Evolutionary conservation across 1,140 invertebrate genomes (phyloP), one percentile per base, ranked within the genome.

Genomic region (Eupeodes corollae): DNA sequence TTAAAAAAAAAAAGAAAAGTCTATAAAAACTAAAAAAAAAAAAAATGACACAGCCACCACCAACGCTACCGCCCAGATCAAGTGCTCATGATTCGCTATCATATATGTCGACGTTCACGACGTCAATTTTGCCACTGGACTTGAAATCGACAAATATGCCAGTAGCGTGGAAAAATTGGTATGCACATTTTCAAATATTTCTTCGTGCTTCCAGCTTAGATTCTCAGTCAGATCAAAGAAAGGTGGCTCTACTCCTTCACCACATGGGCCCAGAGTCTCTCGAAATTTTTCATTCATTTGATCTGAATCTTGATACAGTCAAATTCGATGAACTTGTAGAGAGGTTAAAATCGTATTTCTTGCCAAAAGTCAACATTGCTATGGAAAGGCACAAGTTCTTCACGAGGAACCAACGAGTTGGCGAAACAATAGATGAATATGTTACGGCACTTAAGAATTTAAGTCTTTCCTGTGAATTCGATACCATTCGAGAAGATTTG

Each of bases 331-430:
- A 39, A 10, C 8, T 39, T 10, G 15, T 16, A 11, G 8, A n/a
- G 14, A n/a, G 14, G 8, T 14, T 12, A 39, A 39, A 39, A n/a
- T 31, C 9, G 3, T 53, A 53, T 44, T 53, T 56, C 35, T 34
- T 45, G 6, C 42, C 54, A 19, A 56, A 56, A 46, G 44, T 46
- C 8, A 55, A 55, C 42, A 33, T 51, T 39, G 49, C 54, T 3
- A 46, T 56, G 19, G 32, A 51, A 42, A 44, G 48, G 14, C 52
- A 53, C 41, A 51, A 48, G 38, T 53, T 55, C 41, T 49, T 55
- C 26, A 55, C 44, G n/a, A 19, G 52, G 10, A 52, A 52, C 19
- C 54, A 56, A 53, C 34, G 45, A 8, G 33, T 40, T 2, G 37
- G 37, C 15, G 37, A 39, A 39, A 12, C 11, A 14, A 16, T 39